These are phyloP conservation scores for Prolemur simus DNA, from an alignment of 2,113 vertebrate species.

Conservation along the genomic window DNA sequence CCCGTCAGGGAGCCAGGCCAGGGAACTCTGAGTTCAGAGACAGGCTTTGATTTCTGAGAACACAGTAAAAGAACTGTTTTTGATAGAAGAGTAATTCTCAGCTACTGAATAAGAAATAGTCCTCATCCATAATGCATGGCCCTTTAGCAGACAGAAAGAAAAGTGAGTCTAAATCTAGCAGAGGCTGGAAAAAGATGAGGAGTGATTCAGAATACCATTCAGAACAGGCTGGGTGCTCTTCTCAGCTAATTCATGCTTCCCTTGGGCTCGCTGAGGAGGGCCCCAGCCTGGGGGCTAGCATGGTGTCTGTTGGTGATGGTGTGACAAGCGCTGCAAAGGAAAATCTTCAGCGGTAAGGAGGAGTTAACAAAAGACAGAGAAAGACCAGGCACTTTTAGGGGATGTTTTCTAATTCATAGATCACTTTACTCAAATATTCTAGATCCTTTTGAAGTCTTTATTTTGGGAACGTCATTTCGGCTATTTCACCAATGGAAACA, in stretches of 20 bases:
- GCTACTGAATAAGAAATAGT: slow-evolving; percentile 56
- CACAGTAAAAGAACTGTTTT: not conserved
- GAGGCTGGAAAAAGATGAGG: slow-evolving; percentile 39
- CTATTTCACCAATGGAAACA: not conserved
- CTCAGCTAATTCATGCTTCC: not conserved
- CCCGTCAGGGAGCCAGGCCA: not conserved
- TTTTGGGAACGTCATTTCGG: not conserved
- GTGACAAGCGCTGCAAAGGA: not conserved
- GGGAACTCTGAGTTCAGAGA: not conserved
- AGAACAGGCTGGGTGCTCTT: not conserved
- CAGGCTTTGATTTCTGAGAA: not conserved
- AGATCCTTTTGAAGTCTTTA: not conserved
- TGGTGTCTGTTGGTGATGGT: rapidly evolving
- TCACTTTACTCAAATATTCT: not conserved
- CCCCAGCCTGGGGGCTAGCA: rapidly evolving
- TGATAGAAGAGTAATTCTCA: slow-evolving; percentile 29
- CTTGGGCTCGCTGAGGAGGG: not conserved
- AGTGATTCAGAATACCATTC: not conserved
- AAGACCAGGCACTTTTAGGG: not conserved
- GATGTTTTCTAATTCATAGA: not conserved
- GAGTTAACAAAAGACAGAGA: not conserved
- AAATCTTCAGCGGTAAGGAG: not conserved
- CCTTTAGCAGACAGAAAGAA: slow-evolving; percentile 13
- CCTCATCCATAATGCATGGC: slow-evolving; percentile 72
- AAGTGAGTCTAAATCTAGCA: slow-evolving; percentile 65